phyloP scores from a whole-genome alignment of 37 sponge, comb jelly and placozoan genomes.

The Ephydatia muelleri region DNA sequence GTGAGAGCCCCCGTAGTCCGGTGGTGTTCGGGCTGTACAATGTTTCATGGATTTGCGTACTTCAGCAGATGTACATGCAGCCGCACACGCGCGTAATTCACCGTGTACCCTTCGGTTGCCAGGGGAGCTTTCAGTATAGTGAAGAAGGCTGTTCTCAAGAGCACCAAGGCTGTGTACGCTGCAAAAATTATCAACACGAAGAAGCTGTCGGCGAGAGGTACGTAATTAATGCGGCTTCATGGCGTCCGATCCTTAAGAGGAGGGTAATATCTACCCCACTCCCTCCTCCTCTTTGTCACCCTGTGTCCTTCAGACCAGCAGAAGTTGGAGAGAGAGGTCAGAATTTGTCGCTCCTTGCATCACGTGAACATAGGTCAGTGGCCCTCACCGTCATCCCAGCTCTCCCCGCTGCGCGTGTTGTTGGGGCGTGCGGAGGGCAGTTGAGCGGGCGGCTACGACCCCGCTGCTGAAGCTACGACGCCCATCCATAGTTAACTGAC shows the following conservation, averaged over 20 bases:
- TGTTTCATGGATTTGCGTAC: background rate
- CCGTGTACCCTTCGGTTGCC: background rate
- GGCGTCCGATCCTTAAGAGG: background rate
- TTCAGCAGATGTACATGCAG: background rate
- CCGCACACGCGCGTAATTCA: background rate
- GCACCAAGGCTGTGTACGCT: conserved; percentile 65
- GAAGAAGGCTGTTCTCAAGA: conserved; percentile 49
- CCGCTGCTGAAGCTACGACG: no score
- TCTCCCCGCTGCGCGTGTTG: no score
- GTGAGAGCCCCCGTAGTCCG: background rate
- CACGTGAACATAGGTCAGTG: conserved; percentile 78
- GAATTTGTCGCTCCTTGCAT: conserved; percentile 74
- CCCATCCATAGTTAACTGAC: no score
- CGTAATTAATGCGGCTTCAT: background rate
- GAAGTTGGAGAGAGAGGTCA: conserved; percentile 88
- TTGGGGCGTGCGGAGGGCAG: no score
- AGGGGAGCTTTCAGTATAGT: conserved; percentile 96
- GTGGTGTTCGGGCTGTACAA: background rate
- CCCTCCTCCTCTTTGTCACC: conserved; percentile 12
- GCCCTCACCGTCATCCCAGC: background rate
- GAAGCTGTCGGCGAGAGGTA: conserved; percentile 68
- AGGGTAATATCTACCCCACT: background rate
- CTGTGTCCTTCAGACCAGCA: conserved; percentile 46
- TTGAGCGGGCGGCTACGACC: no score
- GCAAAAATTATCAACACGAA: conserved; percentile 92